A percentile compares a stretch with the other conserved stretches of the same genome.
Evolutionary conservation across 2,888 invertebrate species (phyloP).

Genomic region (Stramonita haemastoma): DNA sequence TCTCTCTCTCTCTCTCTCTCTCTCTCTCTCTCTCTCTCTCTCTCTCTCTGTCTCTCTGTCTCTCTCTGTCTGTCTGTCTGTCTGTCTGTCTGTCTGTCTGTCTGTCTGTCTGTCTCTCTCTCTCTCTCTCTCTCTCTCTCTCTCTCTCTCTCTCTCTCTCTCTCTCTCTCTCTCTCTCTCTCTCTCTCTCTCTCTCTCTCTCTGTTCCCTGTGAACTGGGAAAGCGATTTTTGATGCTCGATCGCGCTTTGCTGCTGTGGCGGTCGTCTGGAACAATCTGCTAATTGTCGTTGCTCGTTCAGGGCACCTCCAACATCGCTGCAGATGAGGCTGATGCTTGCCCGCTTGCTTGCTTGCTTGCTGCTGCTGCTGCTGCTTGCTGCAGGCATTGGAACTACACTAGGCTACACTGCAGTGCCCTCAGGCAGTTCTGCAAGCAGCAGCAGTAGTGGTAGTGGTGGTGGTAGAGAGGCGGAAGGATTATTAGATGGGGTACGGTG

Average conservation of each 20-base stretch:
- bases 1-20: conserved; percentile 23
- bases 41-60: not conserved
- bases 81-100: not conserved
- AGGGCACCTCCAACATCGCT: not conserved
- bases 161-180: not conserved
- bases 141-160: not conserved
- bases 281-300: not conserved
- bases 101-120: not conserved
- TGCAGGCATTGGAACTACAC: not conserved
- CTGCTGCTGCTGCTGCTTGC: not conserved
- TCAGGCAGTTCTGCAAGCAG: too few species aligned
- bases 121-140: not conserved
- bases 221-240: too few species aligned
- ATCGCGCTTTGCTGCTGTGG: not conserved
- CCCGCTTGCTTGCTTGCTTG: not conserved
- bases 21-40: conserved; percentile 8
- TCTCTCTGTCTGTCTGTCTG: not conserved
- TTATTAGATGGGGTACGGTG: not conserved
- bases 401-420: not conserved
- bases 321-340: not conserved
- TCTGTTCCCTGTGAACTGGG: not conserved
- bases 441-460: not conserved
- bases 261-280: not conserved
- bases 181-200: not conserved
- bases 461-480: not conserved